A percentile compares a stretch with the other conserved stretches of the same genome.
Evolutionary conservation across 2,113 vertebrate species (phyloP).

Genomic region (Cyprinodon brontotheroides): DNA sequence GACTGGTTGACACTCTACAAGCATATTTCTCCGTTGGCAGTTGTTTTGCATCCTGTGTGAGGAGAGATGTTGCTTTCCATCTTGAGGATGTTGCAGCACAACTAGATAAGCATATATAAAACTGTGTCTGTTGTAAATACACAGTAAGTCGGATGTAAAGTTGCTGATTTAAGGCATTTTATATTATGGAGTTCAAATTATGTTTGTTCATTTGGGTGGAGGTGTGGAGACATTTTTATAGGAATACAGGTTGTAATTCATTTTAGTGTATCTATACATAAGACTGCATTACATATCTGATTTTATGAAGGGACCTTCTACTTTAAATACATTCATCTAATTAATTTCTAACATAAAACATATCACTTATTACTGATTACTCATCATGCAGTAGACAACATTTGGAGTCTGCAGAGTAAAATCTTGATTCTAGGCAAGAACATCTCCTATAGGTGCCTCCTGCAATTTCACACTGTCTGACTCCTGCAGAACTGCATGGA

Average conservation of each 20-base stretch:
- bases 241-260: constrained; percentile 50
- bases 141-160: constrained; percentile 22
- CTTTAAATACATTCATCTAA: background rate
- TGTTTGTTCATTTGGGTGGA: constrained; percentile 1
- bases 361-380: too few relatives aligned
- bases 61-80: constrained; percentile 30
- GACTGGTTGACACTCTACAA: constrained; percentile 23
- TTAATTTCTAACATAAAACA: too few relatives aligned
- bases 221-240: background rate
- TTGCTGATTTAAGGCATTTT: constrained; percentile 33
- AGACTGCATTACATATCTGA: constrained; percentile 32
- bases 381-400: too few relatives aligned
- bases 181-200: constrained; percentile 22
- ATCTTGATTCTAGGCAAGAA: constrained; percentile 35
- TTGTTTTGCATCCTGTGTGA: constrained; percentile 48
- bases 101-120: constrained; percentile 34
- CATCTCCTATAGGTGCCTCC: constrained; percentile 34
- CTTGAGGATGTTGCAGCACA: constrained; percentile 15
- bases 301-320: background rate
- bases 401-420: too few relatives aligned
- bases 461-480: constrained; percentile 76
- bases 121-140: constrained; percentile 19
- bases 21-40: constrained; percentile 31
- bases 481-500: constrained; percentile 63
- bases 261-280: constrained; percentile 17